Evolutionary conservation across 2,888 invertebrate species (phyloP).

Genomic region (Nebria salina): DNA sequence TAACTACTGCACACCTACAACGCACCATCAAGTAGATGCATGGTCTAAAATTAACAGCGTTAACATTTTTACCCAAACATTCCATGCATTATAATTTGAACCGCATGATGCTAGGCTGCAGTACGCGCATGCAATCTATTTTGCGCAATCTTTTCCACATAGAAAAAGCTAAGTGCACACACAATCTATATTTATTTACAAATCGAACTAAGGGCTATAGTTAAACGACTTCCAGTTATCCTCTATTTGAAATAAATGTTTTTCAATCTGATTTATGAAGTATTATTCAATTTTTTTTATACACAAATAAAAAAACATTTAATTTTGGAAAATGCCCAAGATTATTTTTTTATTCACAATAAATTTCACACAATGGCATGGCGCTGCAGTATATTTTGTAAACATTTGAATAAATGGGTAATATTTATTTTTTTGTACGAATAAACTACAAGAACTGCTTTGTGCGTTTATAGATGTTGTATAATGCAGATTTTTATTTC

Average conservation of each 20-base stretch:
- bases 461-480: not conserved
- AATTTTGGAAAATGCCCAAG: too few species aligned
- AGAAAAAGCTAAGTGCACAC: not conserved
- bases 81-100: not conserved
- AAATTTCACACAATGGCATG: not conserved
- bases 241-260: too few species aligned
- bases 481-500: not conserved
- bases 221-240: too few species aligned
- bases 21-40: not conserved
- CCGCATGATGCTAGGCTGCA: not conserved
- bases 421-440: too few species aligned
- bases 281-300: too few species aligned
- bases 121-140: not conserved
- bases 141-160: not conserved
- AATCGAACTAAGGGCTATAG: not conserved
- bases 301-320: too few species aligned
- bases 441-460: not conserved
- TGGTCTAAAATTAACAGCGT: not conserved
- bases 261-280: too few species aligned
- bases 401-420: not conserved
- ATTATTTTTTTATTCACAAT: not conserved
- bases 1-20: not conserved
- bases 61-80: not conserved
- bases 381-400: not conserved
- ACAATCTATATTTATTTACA: not conserved